Evolutionary conservation across 2,888 invertebrate genomes (phyloP), one percentile per base, ranked within the genome.

Genomic region (Oeneis ivallda): DNA sequence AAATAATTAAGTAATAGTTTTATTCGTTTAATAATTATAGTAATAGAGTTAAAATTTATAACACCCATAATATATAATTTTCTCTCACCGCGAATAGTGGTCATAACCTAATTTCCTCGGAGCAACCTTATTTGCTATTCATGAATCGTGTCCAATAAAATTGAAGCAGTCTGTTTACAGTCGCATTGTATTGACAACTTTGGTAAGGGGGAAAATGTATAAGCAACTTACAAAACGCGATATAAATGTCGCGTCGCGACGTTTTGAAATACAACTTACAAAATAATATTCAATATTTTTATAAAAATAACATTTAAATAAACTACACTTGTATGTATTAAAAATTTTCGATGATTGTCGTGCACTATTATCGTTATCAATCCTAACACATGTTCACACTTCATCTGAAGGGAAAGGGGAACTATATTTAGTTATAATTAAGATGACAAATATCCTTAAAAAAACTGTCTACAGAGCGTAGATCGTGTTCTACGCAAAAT

Each of bases 111-210:
- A 77, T 71, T 80, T 79, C 74, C 73, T 79, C 79, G 76, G 75
- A 73, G 65, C 72, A 77, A 76, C 75, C 79, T 79, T 75, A 81
- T 77, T 78, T 72, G 74, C 74, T 73, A 75, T 82, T 81, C 81
- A 80, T 79, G 79, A 81, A 80, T 81, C 69, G 69, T 76, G 80
- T 76, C 75, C 76, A 81, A 84, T 83, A 85, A 81, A 84, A 85
- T 81, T 79, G 80, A 81, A 80, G 74, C 71, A 68, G 69, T 74
- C 75, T 82, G 79, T 83, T 81, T 81, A 85, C 79, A 76, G 79
- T 69, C 72, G 74, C 74, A 79, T 85, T 81, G 85, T 83, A 81
- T 76, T 75, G 74, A 76, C 70, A 76, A 83, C 79, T 82, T 81
- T 80, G 79, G 45, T 57, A 37, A 66, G 61, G 49, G n/a, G 34